Conservation (phyloP, 2,888 invertebrate genomes). For the Fragum fragum region DNA sequence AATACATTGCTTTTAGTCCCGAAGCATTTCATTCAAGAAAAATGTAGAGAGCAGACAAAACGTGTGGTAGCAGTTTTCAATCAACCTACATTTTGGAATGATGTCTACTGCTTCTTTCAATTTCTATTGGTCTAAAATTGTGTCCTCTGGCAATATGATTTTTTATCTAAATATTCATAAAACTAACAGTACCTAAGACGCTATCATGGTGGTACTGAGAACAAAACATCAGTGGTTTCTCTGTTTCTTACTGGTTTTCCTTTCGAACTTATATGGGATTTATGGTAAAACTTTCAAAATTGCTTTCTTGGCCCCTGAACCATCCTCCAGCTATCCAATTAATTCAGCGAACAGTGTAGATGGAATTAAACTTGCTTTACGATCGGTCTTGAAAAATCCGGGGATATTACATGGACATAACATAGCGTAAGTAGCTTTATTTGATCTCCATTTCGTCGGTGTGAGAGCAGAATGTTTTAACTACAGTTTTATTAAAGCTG, state of each 20-base stretch:
- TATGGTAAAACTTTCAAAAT: slow-evolving; percentile 19
- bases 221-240: neutral
- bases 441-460: neutral
- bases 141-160: too few relatives aligned
- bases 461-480: too few relatives aligned
- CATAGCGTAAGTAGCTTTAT: slow-evolving; percentile 35
- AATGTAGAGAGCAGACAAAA: too few relatives aligned
- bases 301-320: slow-evolving; percentile 12
- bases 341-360: slow-evolving; percentile 38
- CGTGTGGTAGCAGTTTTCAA: too few relatives aligned
- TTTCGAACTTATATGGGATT: neutral
- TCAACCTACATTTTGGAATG: too few relatives aligned
- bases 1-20: too few relatives aligned
- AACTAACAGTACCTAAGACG: too few relatives aligned
- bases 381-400: slow-evolving; percentile 37
- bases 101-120: too few relatives aligned
- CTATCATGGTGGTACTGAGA: neutral
- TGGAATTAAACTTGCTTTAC: slow-evolving; percentile 42
- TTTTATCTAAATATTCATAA: too few relatives aligned
- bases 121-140: too few relatives aligned
- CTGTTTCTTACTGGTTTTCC: neutral
- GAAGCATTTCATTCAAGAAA: too few relatives aligned
- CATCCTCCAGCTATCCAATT: neutral
- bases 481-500: too few relatives aligned
- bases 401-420: slow-evolving; percentile 48